Evolutionary conservation across 2,113 vertebrate species (phyloP), one percentile per base, ranked within the genome.

Genomic region (Syngnathus scovelli): DNA sequence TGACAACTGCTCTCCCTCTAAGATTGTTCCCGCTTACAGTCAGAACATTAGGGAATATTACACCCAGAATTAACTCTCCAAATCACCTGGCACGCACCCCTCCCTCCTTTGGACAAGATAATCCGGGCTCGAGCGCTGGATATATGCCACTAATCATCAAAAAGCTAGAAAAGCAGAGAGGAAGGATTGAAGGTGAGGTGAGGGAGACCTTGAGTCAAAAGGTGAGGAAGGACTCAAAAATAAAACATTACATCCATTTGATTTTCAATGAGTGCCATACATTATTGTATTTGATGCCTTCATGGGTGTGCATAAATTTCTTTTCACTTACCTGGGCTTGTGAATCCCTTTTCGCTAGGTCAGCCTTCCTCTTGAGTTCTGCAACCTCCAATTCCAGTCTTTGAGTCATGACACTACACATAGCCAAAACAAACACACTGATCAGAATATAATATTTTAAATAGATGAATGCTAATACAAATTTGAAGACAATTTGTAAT

Each of bases 41-140:
- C 78, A 69, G 85, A 85, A 89, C 85, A 86, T 88, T 88, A 88
- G 87, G 82, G 83, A 90, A 91, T 91, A 90, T 92, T 92, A 90
- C 90, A 89, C 78, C 84, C 83, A 86, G 87, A 91, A 92, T 92
- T 90, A 92, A 86, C 72, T 74, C 77, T 87, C 86, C 85, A 87
- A 89, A 90, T 88, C 87, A 90, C 88, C 86, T 90, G 83, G 85
- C 89, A 73, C 67, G 77, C 80, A 85, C 82, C 83, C 83, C 85
- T 85, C 82, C 80, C 74, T 82, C 79, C 77, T 85, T 79, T 79
- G 83, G 89, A 89, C 86, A 86, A 90, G 89, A 90, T 90, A 89
- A 92, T 91, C 90, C 86, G 19, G 75, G 83, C 82, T 88, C 76
- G 79, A 88, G 78, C 82, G 65, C 77, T 80, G 82, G 85, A 88